Conservation (phyloP, 1,140 invertebrate genomes). For the Kradibia gibbosae region DNA sequence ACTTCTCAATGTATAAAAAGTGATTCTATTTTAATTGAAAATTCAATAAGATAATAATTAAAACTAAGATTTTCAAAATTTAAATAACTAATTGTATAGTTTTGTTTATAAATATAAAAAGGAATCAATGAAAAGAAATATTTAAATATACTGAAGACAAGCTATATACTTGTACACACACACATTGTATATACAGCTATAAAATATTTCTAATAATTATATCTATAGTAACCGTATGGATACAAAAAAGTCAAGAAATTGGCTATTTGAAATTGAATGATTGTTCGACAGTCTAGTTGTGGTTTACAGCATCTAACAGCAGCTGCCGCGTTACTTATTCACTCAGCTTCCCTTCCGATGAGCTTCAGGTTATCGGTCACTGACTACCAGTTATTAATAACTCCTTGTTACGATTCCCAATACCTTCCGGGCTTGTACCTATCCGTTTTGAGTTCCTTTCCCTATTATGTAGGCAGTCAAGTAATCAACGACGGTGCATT, state of each 20-base stretch:
- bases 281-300: neutral
- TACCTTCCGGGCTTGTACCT: constrained; percentile 7
- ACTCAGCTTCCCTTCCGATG: constrained; percentile 16
- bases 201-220: too few relatives aligned
- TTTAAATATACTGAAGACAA: too few relatives aligned
- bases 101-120: too few relatives aligned
- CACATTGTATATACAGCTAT: too few relatives aligned
- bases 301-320: neutral
- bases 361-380: constrained; percentile 40
- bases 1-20: too few relatives aligned
- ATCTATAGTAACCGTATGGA: neutral
- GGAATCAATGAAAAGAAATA: too few relatives aligned
- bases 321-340: constrained; percentile 15
- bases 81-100: too few relatives aligned
- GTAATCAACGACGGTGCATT: constrained; percentile 39
- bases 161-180: too few relatives aligned
- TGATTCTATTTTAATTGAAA: too few relatives aligned
- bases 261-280: neutral
- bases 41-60: too few relatives aligned
- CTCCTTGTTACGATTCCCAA: neutral
- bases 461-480: constrained; percentile 1
- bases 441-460: neutral
- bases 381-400: constrained; percentile 46
- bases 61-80: too few relatives aligned
- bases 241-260: neutral